phyloP scores from a whole-genome alignment of 2,888 invertebrate species.

The Dioctria linearis region DNA sequence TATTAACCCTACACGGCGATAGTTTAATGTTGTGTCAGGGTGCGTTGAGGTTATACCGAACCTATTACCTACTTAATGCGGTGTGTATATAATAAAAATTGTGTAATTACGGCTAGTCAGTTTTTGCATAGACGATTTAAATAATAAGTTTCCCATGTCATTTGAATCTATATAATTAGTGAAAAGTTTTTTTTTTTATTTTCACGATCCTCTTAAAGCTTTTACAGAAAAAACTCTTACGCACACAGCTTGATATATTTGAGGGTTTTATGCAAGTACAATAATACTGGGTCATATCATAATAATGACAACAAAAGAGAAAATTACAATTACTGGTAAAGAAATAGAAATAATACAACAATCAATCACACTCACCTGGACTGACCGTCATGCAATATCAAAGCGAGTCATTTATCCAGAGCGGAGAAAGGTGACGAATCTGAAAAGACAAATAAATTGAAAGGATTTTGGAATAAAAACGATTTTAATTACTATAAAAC shows the following conservation, averaged over 20 bases:
- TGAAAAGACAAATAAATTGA: conserved; percentile 32
- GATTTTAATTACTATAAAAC: conserved; percentile 19
- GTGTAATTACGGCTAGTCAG: conserved; percentile 15
- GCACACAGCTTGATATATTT: no score
- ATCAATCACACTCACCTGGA: conserved; percentile 14
- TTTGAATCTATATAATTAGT: conserved; percentile 30
- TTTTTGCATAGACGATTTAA: conserved; percentile 3
- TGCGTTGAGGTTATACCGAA: not conserved
- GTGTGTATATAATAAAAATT: not conserved
- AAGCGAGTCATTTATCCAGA: conserved; percentile 34
- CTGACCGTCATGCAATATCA: conserved; percentile 34
- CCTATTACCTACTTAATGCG: no score
- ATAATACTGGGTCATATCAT: not conserved
- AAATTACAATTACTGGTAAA: not conserved
- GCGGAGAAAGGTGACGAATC: conserved; percentile 6
- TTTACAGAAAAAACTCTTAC: no score
- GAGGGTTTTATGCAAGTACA: no score
- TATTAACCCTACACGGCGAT: conserved; percentile 10
- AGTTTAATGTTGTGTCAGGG: not conserved
- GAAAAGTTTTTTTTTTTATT: not conserved
- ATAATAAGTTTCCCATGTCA: conserved; percentile 33
- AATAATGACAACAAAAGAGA: not conserved
- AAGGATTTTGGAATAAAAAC: not conserved
- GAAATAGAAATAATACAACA: not conserved
- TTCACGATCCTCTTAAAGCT: not conserved